phyloP scores from a whole-genome alignment of 92 coral and sea anemone species.

The Palythoa grandiflora region DNA sequence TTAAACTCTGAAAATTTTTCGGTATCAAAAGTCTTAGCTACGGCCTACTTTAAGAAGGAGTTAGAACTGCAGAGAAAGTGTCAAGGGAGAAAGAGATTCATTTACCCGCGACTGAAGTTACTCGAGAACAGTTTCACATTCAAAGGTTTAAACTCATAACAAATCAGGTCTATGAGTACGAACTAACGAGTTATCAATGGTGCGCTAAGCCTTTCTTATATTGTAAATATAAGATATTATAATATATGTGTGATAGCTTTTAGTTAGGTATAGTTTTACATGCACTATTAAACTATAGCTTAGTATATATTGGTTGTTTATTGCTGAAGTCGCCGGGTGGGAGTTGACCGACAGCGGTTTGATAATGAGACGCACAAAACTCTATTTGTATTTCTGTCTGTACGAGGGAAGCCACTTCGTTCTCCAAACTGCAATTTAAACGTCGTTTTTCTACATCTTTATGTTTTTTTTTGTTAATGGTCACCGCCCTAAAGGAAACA shows the following conservation, averaged over 20 bases:
- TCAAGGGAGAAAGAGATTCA: no score
- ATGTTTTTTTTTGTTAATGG: background rate
- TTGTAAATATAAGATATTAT: no score
- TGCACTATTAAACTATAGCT: background rate
- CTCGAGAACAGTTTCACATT: no score
- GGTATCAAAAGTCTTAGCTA: no score
- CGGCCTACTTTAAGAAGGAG: no score
- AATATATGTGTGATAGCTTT: background rate
- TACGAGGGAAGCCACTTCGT: background rate
- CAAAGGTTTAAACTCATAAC: no score
- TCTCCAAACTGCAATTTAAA: background rate
- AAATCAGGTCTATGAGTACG: no score
- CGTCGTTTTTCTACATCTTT: background rate
- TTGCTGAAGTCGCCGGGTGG: no score
- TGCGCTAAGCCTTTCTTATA: background rate
- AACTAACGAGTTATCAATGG: background rate
- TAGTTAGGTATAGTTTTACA: conserved; percentile 13
- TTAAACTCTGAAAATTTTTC: no score
- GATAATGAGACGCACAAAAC: conserved; percentile 14
- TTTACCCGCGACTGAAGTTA: no score
- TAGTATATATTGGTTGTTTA: no score
- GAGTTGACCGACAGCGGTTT: background rate
- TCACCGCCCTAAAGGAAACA: background rate
- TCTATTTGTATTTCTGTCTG: conserved; percentile 3
- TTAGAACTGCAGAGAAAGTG: no score